Conservation (phyloP, 1,140 invertebrate genomes). For the Spodoptera frugiperda region DNA sequence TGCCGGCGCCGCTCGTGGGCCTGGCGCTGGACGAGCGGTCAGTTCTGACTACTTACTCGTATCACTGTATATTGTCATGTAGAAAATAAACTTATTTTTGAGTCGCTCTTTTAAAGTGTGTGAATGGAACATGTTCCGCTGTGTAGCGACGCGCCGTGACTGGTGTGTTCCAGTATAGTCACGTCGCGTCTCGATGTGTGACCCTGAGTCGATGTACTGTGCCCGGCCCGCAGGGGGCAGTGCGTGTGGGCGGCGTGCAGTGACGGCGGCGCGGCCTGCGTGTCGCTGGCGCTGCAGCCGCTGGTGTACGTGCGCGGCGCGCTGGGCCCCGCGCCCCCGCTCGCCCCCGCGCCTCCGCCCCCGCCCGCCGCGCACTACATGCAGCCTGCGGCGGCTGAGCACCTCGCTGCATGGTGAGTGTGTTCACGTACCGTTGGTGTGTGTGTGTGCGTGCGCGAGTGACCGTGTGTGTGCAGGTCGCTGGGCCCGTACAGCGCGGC, state of each 20-base stretch:
- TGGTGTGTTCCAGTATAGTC: no score
- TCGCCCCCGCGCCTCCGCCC: neutral
- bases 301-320: slow-evolving; percentile 21
- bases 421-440: neutral
- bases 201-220: no score
- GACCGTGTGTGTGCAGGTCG: slow-evolving; percentile 7
- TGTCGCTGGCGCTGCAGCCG: slow-evolving; percentile 53
- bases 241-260: slow-evolving; percentile 61
- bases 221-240: neutral
- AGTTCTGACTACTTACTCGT: neutral
- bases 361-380: neutral
- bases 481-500: neutral
- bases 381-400: neutral
- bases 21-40: slow-evolving; percentile 58
- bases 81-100: no score
- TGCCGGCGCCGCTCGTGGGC: slow-evolving; percentile 56
- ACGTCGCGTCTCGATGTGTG: no score
- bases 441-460: neutral
- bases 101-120: no score
- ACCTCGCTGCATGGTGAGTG: slow-evolving; percentile 4
- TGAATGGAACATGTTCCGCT: no score
- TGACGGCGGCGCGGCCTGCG: slow-evolving; percentile 52
- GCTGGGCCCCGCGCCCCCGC: neutral
- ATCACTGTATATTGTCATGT: no score
- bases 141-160: no score